Evolutionary conservation across 2,888 invertebrate genomes (phyloP).

Genomic region (Acleris cristana): DNA sequence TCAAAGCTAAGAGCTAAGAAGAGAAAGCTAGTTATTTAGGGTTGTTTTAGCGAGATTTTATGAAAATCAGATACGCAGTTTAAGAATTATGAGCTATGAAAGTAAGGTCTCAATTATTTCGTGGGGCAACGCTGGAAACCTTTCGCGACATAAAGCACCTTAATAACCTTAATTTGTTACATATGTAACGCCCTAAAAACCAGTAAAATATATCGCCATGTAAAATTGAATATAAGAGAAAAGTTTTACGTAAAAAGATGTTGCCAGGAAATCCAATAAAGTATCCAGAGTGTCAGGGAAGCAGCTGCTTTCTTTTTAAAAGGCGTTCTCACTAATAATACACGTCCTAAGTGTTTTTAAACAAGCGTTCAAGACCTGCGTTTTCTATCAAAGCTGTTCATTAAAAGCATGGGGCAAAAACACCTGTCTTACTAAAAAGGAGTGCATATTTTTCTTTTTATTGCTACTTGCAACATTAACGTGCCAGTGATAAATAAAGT

Average conservation of each 20-base stretch:
- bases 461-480: conserved; percentile 1
- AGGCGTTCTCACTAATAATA: background rate
- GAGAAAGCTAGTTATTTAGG: too few relatives aligned
- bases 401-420: conserved; percentile 21
- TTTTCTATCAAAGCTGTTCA: conserved; percentile 15
- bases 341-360: background rate
- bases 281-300: background rate
- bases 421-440: conserved; percentile 12
- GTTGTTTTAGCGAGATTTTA: too few relatives aligned
- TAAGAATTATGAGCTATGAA: too few relatives aligned
- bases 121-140: too few relatives aligned
- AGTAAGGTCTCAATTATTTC: too few relatives aligned
- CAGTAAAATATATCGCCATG: background rate
- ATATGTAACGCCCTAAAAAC: too few relatives aligned
- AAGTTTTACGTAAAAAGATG: background rate
- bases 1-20: too few relatives aligned
- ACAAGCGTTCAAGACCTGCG: background rate
- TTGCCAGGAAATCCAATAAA: background rate
- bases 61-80: too few relatives aligned
- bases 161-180: too few relatives aligned
- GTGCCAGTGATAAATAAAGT: conserved; percentile 15
- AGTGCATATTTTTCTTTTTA: conserved; percentile 17
- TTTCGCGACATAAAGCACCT: too few relatives aligned
- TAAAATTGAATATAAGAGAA: background rate
- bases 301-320: background rate